Conservation (phyloP, 2,797 vertebrate species). For the Borostomias antarcticus region DNA sequence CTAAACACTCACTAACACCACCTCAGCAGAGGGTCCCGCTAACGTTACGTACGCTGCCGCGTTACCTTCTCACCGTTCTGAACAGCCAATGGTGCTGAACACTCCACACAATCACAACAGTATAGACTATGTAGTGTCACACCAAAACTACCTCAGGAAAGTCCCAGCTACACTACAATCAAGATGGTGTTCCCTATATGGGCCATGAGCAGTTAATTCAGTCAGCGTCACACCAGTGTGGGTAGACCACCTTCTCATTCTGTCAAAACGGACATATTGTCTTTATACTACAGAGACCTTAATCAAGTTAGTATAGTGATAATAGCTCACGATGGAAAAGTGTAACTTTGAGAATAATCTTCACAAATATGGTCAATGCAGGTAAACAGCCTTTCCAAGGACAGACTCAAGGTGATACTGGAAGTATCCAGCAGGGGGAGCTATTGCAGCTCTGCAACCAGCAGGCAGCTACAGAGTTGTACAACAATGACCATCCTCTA, state of each 20-base stretch:
- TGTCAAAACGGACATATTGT: too few species aligned
- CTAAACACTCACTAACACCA: neutral
- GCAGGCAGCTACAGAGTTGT: neutral
- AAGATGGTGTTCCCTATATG: too few species aligned
- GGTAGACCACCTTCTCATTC: too few species aligned
- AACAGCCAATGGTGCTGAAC: neutral
- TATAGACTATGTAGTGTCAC: neutral
- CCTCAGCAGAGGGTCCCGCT: neutral
- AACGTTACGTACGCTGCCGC: too few species aligned
- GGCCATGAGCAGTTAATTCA: too few species aligned
- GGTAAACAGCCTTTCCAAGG: neutral
- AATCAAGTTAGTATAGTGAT: too few species aligned
- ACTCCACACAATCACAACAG: neutral
- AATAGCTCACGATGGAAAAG: too few species aligned
- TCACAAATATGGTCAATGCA: too few species aligned
- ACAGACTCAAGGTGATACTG: neutral
- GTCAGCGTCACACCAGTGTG: too few species aligned
- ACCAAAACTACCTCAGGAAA: too few species aligned
- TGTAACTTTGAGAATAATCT: neutral
- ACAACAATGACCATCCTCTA: neutral
- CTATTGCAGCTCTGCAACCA: slow-evolving; percentile 11
- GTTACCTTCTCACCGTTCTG: neutral
- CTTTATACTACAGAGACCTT: too few species aligned
- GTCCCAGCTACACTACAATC: too few species aligned
- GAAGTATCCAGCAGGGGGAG: slow-evolving; percentile 40